Evolutionary conservation across 2,113 vertebrate genomes (phyloP).

Genomic region (Urocolius indicus): DNA sequence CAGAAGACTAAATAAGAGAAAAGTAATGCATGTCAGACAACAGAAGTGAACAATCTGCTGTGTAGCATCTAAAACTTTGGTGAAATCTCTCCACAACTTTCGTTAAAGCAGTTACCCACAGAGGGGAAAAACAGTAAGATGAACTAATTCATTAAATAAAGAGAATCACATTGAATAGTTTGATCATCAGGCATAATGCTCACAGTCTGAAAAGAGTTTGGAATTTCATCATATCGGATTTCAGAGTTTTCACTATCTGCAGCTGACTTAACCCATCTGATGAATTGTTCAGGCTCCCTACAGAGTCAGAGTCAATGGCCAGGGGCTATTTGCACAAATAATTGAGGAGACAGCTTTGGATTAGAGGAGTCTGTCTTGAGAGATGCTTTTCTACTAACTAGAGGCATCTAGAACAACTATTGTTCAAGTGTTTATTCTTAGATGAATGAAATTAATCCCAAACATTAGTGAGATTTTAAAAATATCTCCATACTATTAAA

Average conservation of each 20-base stretch:
- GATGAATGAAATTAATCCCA: background rate
- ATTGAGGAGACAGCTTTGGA: background rate
- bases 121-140: background rate
- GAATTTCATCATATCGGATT: background rate
- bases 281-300: background rate
- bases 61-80: background rate
- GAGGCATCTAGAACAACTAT: background rate
- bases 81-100: background rate
- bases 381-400: background rate
- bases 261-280: background rate
- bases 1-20: constrained; percentile 84
- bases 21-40: background rate
- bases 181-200: background rate
- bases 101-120: background rate
- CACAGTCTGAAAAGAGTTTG: background rate
- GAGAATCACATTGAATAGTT: background rate
- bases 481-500: background rate
- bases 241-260: background rate
- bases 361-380: background rate
- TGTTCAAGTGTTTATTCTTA: background rate
- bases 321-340: background rate
- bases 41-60: background rate
- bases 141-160: background rate
- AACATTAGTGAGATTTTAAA: background rate
- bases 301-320: background rate